These are phyloP conservation scores for Eupithecia abbreviata DNA, from an alignment of 2,888 invertebrate genomes.

Conservation along the genomic window DNA sequence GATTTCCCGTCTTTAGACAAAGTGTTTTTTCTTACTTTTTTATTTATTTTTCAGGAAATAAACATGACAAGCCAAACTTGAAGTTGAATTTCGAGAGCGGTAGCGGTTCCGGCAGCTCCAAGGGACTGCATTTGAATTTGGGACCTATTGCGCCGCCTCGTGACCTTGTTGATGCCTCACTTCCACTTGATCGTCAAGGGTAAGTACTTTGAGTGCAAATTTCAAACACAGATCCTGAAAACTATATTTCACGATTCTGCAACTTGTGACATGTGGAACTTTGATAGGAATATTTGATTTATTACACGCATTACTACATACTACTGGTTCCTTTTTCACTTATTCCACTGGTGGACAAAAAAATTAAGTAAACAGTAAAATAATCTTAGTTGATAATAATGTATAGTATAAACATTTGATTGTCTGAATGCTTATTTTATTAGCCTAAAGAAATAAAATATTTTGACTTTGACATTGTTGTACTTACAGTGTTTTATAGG, in stretches of 20 bases:
- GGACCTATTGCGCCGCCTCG: constrained; percentile 86
- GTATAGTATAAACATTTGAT: no score
- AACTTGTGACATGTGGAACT: not conserved
- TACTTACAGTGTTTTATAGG: not conserved
- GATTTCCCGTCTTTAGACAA: not conserved
- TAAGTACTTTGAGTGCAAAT: constrained; percentile 68
- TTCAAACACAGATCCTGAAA: no score
- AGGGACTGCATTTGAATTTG: constrained; percentile 89
- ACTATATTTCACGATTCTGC: no score
- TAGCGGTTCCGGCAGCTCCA: constrained; percentile 72
- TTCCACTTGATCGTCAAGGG: constrained; percentile 95
- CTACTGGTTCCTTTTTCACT: no score
- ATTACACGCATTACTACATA: not conserved
- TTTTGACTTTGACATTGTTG: no score
- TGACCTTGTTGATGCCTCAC: constrained; percentile 90
- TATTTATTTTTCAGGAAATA: constrained; percentile 72
- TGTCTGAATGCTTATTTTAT: no score
- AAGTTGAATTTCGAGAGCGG: constrained; percentile 88
- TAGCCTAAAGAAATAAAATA: no score
- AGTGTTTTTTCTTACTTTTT: constrained; percentile 17
- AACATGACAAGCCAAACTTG: constrained; percentile 86
- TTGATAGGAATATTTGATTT: not conserved
- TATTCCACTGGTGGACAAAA: no score
- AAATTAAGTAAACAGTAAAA: no score
- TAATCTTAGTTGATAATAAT: no score